Percentiles rank a stretch among this genome's conserved stretches.
Evolutionary conservation across 2,888 invertebrate genomes (phyloP).

Genomic region (Entomobrya multifasciata): DNA sequence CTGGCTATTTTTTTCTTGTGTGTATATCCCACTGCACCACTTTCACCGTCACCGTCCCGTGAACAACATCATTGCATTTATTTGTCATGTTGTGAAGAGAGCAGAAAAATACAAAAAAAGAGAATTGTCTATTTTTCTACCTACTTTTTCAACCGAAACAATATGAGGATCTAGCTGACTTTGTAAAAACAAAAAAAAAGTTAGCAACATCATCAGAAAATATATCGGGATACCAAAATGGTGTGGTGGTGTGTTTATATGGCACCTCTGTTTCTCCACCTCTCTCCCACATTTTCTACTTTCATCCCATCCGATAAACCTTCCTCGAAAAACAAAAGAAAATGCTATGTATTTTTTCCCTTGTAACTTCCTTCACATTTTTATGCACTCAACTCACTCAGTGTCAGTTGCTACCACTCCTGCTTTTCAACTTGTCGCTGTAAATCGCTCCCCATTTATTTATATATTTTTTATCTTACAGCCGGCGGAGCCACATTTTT

Average conservation of each 20-base stretch:
- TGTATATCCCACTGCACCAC: conserved; percentile 34
- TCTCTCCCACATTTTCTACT: too few species aligned
- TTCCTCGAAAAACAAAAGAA: too few species aligned
- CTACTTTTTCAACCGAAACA: too few species aligned
- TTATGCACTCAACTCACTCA: conserved; percentile 50
- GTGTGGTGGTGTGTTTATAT: conserved; percentile 4
- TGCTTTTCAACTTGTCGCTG: conserved; percentile 12
- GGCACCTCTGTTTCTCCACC: background rate
- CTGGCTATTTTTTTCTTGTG: background rate
- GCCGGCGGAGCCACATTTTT: too few species aligned
- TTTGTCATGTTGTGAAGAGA: conserved; percentile 13
- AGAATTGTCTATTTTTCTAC: background rate
- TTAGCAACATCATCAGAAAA: background rate
- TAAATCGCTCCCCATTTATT: conserved; percentile 62
- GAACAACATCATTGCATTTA: conserved; percentile 37
- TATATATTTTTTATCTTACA: too few species aligned
- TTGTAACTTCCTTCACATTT: too few species aligned
- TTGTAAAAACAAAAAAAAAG: background rate
- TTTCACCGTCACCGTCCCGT: conserved; percentile 7
- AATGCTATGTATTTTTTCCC: too few species aligned
- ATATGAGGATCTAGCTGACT: too few species aligned
- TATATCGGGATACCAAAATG: background rate
- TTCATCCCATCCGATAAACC: too few species aligned
- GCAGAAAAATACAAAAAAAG: background rate
- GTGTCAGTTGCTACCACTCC: too few species aligned